Evolutionary conservation across 2,888 invertebrate genomes (phyloP).

Genomic region (Aromia moschata): DNA sequence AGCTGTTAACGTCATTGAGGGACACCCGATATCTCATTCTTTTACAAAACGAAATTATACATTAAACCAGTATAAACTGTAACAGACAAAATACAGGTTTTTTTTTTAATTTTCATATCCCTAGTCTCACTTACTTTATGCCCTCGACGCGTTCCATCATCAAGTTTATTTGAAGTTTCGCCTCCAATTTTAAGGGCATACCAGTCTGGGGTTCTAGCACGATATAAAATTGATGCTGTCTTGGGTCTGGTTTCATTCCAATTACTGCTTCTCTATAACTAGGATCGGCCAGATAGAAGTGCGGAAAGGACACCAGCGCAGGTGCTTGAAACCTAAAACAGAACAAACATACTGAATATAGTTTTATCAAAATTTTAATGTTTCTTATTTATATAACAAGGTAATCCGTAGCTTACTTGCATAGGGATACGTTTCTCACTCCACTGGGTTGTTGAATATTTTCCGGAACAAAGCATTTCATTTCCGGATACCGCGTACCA

Average conservation of each 20-base stretch:
- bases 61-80: no score
- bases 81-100: no score
- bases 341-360: not conserved
- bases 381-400: no score
- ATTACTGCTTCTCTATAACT: constrained; percentile 70
- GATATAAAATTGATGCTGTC: constrained; percentile 72
- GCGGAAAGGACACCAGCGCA: constrained; percentile 82
- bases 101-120: no score
- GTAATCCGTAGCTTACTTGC: constrained; percentile 59
- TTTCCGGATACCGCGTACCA: constrained; percentile 67
- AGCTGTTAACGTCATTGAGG: no score
- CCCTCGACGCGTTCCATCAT: constrained; percentile 65
- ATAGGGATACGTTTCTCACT: constrained; percentile 76
- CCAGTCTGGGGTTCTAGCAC: constrained; percentile 80
- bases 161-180: constrained; percentile 82
- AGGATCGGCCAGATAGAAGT: constrained; percentile 79
- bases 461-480: constrained; percentile 71
- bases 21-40: no score
- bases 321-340: constrained; percentile 77
- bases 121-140: constrained; percentile 67
- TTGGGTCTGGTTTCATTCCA: constrained; percentile 73
- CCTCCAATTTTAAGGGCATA: constrained; percentile 78
- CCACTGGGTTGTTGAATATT: constrained; percentile 64
- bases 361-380: no score
- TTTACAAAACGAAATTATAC: no score